Conservation (phyloP, 2,888 invertebrate genomes). For the Ischnus inquisitorius region DNA sequence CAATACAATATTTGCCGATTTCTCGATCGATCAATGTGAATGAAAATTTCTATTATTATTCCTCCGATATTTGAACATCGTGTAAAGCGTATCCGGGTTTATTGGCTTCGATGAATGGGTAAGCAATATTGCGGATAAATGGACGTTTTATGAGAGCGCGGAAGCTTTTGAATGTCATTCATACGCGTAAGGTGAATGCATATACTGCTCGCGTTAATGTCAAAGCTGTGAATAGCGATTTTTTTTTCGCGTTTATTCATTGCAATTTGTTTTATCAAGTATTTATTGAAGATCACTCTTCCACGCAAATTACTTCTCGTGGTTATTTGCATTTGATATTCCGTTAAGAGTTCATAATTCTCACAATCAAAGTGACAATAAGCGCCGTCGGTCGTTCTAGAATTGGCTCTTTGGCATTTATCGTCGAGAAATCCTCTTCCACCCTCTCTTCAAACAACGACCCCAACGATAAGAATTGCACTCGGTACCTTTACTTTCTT, state of each 20-base stretch:
- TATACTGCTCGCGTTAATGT: background rate
- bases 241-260: too few species aligned
- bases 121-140: background rate
- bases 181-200: background rate
- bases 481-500: background rate
- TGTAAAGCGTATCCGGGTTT: background rate
- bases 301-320: too few species aligned
- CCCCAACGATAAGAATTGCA: slow-evolving; percentile 20
- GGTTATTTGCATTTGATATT: background rate
- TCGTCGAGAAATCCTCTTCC: background rate
- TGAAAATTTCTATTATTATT: background rate
- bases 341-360: background rate
- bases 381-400: background rate
- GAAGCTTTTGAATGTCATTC: background rate
- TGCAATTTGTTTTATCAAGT: too few species aligned
- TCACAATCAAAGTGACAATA: background rate
- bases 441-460: background rate
- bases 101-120: background rate
- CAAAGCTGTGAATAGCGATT: background rate
- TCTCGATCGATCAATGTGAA: background rate
- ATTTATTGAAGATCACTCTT: too few species aligned
- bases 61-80: background rate
- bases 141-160: too few species aligned
- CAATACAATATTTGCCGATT: background rate
- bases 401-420: background rate